Evolutionary conservation across 1,140 invertebrate species (phyloP).

Genomic region (Drosophila novamexicana): DNA sequence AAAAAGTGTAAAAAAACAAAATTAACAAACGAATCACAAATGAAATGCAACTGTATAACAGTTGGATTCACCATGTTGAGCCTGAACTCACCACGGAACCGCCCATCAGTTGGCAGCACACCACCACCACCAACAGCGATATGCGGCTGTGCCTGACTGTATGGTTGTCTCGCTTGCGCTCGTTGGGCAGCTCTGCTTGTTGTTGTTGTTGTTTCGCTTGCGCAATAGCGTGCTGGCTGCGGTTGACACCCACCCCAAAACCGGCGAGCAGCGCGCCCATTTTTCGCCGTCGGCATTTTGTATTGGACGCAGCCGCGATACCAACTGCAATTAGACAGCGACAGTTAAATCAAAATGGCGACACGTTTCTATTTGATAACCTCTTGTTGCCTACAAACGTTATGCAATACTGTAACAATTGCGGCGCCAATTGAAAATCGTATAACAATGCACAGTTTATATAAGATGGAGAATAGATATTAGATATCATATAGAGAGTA

Average conservation of each 20-base stretch:
- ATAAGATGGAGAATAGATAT: too few relatives aligned
- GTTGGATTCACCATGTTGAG: constrained; percentile 20
- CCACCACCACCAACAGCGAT: constrained; percentile 17
- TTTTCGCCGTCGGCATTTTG: constrained; percentile 77
- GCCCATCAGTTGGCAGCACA: constrained; percentile 28
- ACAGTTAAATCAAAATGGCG: constrained; percentile 23
- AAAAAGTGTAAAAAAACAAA: too few relatives aligned
- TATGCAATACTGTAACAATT: not conserved
- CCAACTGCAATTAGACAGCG: constrained; percentile 44
- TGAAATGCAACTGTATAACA: constrained; percentile 38
- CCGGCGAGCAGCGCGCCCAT: constrained; percentile 51
- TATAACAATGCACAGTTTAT: too few relatives aligned
- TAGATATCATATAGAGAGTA: too few relatives aligned
- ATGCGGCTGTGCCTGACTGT: not conserved
- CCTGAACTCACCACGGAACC: constrained; percentile 40
- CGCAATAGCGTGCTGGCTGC: constrained; percentile 4
- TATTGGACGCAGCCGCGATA: constrained; percentile 45
- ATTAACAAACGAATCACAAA: not conserved
- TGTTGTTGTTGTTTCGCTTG: constrained; percentile 5
- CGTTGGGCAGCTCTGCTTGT: not conserved
- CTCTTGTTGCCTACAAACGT: not conserved
- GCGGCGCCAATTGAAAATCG: not conserved
- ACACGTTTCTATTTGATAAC: constrained; percentile 20
- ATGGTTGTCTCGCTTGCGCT: constrained; percentile 37
- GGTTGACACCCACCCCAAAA: constrained; percentile 47